Base-by-base conservation (phyloP, 2,113 vertebrate genomes). In the Gasterosteus nipponicus region DNA sequence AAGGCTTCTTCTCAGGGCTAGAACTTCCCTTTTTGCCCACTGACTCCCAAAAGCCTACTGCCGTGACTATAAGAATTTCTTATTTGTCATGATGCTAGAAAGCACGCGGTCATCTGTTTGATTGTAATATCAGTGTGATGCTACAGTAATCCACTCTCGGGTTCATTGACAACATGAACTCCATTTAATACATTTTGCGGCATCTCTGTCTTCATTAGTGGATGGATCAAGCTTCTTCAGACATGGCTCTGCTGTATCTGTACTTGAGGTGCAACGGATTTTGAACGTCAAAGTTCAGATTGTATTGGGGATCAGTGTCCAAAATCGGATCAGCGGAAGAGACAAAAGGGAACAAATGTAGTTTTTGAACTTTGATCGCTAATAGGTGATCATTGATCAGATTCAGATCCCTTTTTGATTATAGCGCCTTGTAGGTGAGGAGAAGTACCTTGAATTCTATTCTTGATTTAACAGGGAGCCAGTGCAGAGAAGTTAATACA, bases 1-100 rank as follows among this genome's bases (percentile, higher is more conserved):
- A 73, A 81, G 79, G n/a, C 4, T 73, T 68, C 38, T 63, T 57
- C 39, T 44, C 41, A 29, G 44, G 58, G 54, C 54, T 53, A 73
- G 18, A 79, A n/a, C 10, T 10, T 18, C 19, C 3, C 8, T 10
- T 26, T 53, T 42, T 33, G 10, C 44, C 15, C 33, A 53, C 29
- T 53, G 31, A 19, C 47, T 54, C 10, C 19, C 65, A 68, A 22
- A 16, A 41, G 7, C 38, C 29, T 18, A n/a, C n/a, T 77, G 44
- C 10, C 33, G 11, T 35, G 12, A 18, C 26, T 41, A 61, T 33
- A 22, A 18, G 22, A 61, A 41, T 14, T 42, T 11, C 19, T 19
- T 51, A n/a, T 51, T 51, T n/a, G 19, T 73, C 22, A 31, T 54
- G 15, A 16, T 63, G 9, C 22, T 39, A 14, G n/a, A 63, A 42